Evolutionary conservation across 2,113 vertebrate species (phyloP).

Genomic region (Uria aalge): DNA sequence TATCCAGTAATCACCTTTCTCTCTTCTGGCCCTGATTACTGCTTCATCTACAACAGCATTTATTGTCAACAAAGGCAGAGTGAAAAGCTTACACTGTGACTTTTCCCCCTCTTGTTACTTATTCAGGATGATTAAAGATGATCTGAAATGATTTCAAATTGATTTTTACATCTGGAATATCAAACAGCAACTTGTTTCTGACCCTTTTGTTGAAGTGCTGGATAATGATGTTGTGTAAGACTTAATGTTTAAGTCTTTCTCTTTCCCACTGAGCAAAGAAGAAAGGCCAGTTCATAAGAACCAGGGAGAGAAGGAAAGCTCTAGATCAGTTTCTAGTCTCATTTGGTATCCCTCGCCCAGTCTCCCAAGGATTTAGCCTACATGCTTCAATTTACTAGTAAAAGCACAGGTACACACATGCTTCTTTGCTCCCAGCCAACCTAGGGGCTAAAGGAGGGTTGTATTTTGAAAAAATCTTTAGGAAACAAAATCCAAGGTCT

Average conservation of each 20-base stretch:
- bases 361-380: background rate
- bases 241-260: background rate
- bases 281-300: background rate
- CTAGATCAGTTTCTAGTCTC: background rate
- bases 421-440: background rate
- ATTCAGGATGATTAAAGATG: background rate
- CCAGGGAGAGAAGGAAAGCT: background rate
- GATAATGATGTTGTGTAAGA: background rate
- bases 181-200: background rate
- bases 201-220: background rate
- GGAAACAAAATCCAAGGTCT: background rate
- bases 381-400: background rate
- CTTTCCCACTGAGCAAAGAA: background rate
- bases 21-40: background rate
- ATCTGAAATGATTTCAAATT: background rate
- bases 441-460: background rate
- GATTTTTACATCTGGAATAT: conserved; percentile 10
- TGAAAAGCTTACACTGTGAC: background rate
- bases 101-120: background rate
- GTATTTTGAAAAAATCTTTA: background rate
- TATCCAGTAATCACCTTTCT: background rate
- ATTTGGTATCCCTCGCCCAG: background rate
- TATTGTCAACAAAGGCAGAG: background rate
- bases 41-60: background rate
- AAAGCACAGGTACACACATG: background rate